Conservation (phyloP, 2,888 invertebrate species). For the Tachina fera region DNA sequence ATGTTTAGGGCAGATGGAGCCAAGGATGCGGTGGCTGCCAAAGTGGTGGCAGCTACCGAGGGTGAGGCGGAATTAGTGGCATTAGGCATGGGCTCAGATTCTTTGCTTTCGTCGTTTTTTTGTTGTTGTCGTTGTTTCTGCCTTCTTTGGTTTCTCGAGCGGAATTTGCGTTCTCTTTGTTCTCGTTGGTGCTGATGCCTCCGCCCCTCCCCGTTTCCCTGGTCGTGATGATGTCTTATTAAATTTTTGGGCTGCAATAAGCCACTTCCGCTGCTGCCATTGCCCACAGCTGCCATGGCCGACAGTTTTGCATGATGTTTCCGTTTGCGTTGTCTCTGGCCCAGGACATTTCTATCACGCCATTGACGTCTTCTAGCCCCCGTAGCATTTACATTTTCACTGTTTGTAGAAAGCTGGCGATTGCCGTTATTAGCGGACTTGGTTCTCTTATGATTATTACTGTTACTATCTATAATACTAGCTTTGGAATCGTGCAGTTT, state of each 20-base stretch:
- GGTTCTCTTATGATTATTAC: constrained; percentile 60
- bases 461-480: constrained; percentile 73
- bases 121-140: constrained; percentile 69
- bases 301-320: constrained; percentile 71
- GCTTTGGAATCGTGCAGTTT: constrained; percentile 68
- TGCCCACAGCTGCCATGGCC: constrained; percentile 30
- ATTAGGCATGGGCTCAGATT: constrained; percentile 70
- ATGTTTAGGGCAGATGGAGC: constrained; percentile 79
- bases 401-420: constrained; percentile 44
- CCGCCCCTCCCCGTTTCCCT: constrained; percentile 71
- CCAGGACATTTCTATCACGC: constrained; percentile 6
- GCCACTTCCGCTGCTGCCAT: constrained; percentile 52
- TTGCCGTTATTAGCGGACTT: constrained; percentile 50
- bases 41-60: constrained; percentile 78
- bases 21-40: constrained; percentile 78
- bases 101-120: constrained; percentile 54
- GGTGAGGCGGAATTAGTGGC: constrained; percentile 75
- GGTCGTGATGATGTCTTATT: constrained; percentile 79
- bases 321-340: constrained; percentile 72
- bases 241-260: constrained; percentile 78
- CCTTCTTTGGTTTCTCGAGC: constrained; percentile 73
- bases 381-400: constrained; percentile 72
- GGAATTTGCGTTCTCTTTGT: constrained; percentile 74
- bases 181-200: constrained; percentile 75
- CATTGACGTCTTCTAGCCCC: constrained; percentile 33